Percentiles rank a stretch among this genome's conserved stretches.
Evolutionary conservation across 2,113 vertebrate genomes (phyloP).

Genomic region (Oriolus oriolus): DNA sequence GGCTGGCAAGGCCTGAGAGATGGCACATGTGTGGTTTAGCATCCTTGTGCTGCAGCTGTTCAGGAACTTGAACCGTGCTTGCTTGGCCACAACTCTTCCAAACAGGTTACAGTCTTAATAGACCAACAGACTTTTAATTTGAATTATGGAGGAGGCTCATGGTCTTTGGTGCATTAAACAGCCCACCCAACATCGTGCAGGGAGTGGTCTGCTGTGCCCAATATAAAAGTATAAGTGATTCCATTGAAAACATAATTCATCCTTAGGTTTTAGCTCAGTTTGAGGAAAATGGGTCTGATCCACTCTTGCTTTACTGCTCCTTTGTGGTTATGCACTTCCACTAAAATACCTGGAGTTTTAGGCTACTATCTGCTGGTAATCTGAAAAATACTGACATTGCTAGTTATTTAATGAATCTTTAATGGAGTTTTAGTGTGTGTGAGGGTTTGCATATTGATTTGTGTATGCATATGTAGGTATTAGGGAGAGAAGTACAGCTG

Average conservation of each 20-base stretch:
- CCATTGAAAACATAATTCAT: neutral
- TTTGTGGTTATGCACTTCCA: neutral
- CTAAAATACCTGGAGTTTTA: neutral
- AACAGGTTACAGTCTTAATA: neutral
- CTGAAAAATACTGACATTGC: neutral
- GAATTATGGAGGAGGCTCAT: neutral
- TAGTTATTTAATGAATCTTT: conserved; percentile 10
- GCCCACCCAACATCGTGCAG: rapidly evolving
- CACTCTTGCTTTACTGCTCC: neutral
- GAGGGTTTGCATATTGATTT: neutral
- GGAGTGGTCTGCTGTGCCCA: neutral
- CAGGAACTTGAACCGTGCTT: neutral
- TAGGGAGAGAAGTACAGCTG: neutral
- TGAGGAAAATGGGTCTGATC: neutral
- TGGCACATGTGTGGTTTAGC: neutral
- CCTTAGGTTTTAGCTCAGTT: neutral
- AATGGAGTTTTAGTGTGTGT: neutral
- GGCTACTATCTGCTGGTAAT: neutral
- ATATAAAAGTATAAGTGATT: neutral
- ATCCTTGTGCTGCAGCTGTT: neutral
- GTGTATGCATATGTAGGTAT: neutral
- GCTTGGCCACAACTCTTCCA: neutral
- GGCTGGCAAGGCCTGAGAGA: neutral
- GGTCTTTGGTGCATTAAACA: neutral
- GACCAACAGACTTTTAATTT: neutral